A percentile compares a stretch with the other conserved stretches of the same genome.
phyloP scores from a whole-genome alignment of 2,113 vertebrate genomes.

The Dipodomys ordii region DNA sequence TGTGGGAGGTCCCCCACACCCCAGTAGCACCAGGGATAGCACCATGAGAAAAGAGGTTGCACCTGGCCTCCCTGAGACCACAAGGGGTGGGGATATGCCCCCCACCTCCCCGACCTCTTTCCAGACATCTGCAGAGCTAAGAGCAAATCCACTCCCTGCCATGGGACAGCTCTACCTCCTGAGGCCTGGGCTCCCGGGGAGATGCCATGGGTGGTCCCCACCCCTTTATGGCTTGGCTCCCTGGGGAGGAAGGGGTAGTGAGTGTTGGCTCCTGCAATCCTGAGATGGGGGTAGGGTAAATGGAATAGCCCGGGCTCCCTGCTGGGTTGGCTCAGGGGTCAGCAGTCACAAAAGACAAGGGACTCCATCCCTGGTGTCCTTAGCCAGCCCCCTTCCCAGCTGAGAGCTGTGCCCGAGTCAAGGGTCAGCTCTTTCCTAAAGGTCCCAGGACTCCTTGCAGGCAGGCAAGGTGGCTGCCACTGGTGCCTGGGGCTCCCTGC shows the following conservation, averaged over 20 bases:
- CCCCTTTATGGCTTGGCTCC: conserved; percentile 80
- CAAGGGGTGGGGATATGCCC: background rate
- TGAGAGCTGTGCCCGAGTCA: conserved; percentile 23
- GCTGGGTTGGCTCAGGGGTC: conserved; percentile 72
- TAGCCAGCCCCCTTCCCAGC: background rate
- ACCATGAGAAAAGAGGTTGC: conserved; percentile 78
- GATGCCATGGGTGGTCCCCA: conserved; percentile 32
- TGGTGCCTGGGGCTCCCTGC: no score
- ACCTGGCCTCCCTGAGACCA: conserved; percentile 79
- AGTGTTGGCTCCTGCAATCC: background rate
- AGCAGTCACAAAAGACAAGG: conserved; percentile 58
- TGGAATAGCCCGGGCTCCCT: conserved; percentile 43
- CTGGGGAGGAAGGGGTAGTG: conserved; percentile 14
- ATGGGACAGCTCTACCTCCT: background rate
- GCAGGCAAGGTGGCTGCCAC: background rate
- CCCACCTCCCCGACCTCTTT: background rate
- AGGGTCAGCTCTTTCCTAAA: background rate
- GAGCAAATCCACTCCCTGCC: background rate
- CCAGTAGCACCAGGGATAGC: conserved; percentile 82
- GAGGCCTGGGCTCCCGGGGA: conserved; percentile 49
- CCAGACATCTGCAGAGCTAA: background rate
- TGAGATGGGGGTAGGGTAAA: background rate
- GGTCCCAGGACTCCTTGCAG: background rate
- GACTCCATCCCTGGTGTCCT: background rate
- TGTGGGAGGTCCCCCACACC: conserved; percentile 61